phyloP scores from a whole-genome alignment of 2,797 vertebrate species.

The Mallotus villosus region DNA sequence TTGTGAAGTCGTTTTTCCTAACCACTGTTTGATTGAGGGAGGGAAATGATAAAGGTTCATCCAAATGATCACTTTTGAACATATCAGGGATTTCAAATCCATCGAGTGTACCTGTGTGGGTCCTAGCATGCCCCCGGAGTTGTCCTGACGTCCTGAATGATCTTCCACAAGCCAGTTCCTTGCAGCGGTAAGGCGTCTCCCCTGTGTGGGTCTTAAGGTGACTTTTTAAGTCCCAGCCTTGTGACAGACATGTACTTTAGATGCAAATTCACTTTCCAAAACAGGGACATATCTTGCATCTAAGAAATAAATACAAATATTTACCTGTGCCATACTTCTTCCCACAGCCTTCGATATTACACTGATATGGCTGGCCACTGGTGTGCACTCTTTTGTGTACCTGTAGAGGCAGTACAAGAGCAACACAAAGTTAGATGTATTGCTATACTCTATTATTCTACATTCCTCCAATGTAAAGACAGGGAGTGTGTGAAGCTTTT shows the following conservation, averaged over 20 bases:
- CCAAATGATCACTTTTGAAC: too few species aligned
- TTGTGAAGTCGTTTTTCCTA: too few species aligned
- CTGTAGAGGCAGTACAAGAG: conserved; percentile 57
- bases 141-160: conserved; percentile 92
- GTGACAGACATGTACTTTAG: neutral
- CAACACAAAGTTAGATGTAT: neutral
- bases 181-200: conserved; percentile 87
- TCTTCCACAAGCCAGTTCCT: conserved; percentile 86
- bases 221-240: conserved; percentile 84
- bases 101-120: conserved; percentile 79
- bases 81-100: too few species aligned
- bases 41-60: too few species aligned
- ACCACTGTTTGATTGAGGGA: too few species aligned
- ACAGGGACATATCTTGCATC: neutral
- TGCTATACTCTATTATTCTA: too few species aligned
- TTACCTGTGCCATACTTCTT: conserved; percentile 91
- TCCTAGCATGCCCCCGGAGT: conserved; percentile 86
- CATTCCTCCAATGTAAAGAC: neutral
- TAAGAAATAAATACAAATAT: neutral
- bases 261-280: neutral
- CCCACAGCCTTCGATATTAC: conserved; percentile 84
- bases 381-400: conserved; percentile 88
- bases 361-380: conserved; percentile 85
- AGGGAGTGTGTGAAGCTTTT: conserved; percentile 68
- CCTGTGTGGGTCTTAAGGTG: conserved; percentile 87